Base-by-base conservation (phyloP, 2,113 vertebrate genomes). In the Struthio camelus region DNA sequence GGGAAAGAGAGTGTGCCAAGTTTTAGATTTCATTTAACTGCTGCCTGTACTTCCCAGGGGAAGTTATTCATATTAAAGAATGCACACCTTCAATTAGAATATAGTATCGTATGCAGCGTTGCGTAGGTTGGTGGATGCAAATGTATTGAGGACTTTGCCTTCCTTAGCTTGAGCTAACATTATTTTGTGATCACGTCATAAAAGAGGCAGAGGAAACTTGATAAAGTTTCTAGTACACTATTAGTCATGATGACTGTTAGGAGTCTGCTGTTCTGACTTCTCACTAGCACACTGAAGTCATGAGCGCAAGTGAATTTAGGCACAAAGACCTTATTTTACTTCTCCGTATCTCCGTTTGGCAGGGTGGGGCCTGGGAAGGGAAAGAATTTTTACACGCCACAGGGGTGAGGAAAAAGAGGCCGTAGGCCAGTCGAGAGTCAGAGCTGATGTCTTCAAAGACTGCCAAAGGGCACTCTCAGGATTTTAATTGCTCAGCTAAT, bases 31-130 rank as follows among this genome's bases (percentile, higher is more conserved):
- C 76, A 81, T 89, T 94, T 94, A 81, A 62, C 87, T 71, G 65
- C 42, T 96, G 67, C 82, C 72, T 71, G 0, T 83, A 44, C 85
- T 92, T 94, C 80, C 82, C 69, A 83, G 56, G 75, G 85, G 58
- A 96, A 81, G 89, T 30, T 67, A 28, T 86, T 89, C 76, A 67
- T 87, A 72, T 64, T 89, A 34, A 88, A 71, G 51, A 96, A 59
- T 84, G 71, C 83, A 75, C 28, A 46, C 14, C 42, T 54, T 65
- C 82, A 50, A 14, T 83, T 88, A 78, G 85, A 46, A 59, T 83
- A n/a, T 15, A 84, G 67, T 69, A 32, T 19, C 78, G 67, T 77
- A 17, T 78, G 72, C 81, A 42, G 0, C 0, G 50, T n/a, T 59
- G 46, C 0, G 3, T 88, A 66, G 75, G 69, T 23, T 16, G 9